These are phyloP conservation scores for Ooceraea biroi DNA, from an alignment of 1,140 invertebrate species.

Conservation along the genomic window DNA sequence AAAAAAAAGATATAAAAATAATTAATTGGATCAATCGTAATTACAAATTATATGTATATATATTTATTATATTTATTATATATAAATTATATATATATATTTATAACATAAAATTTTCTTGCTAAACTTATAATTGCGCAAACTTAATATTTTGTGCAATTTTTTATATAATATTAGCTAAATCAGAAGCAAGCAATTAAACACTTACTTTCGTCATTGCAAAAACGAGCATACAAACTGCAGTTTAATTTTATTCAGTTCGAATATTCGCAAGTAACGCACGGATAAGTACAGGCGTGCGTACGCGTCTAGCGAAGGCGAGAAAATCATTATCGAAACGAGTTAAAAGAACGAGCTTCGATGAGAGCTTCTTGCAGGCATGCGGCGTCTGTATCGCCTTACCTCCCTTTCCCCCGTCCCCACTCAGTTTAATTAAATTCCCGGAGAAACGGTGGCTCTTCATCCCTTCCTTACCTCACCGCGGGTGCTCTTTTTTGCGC, in stretches of 20 bases:
- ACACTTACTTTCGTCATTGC: too few species aligned
- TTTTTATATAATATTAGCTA: too few species aligned
- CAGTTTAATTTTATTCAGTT: not conserved
- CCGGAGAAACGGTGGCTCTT: constrained; percentile 73
- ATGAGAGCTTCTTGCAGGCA: constrained; percentile 77
- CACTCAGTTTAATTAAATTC: constrained; percentile 83
- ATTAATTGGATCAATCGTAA: too few species aligned
- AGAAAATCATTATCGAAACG: constrained; percentile 75
- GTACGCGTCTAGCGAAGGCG: constrained; percentile 22
- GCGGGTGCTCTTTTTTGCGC: constrained; percentile 8
- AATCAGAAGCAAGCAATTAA: too few species aligned
- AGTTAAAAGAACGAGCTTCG: constrained; percentile 69
- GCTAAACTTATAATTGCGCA: too few species aligned
- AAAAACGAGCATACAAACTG: too few species aligned
- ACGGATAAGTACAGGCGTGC: not conserved
- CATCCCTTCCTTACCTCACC: constrained; percentile 39
- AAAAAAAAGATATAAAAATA: too few species aligned
- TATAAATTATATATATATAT: too few species aligned
- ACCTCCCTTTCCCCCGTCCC: constrained; percentile 48
- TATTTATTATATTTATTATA: too few species aligned
- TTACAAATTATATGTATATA: too few species aligned
- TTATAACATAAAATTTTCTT: too few species aligned
- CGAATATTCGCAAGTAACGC: not conserved
- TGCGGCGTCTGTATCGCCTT: constrained; percentile 77
- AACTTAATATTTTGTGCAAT: too few species aligned